Evolutionary conservation across 2,797 vertebrate species (phyloP), one percentile per base, ranked within the genome.

Genomic region (Strix occidentalis): DNA sequence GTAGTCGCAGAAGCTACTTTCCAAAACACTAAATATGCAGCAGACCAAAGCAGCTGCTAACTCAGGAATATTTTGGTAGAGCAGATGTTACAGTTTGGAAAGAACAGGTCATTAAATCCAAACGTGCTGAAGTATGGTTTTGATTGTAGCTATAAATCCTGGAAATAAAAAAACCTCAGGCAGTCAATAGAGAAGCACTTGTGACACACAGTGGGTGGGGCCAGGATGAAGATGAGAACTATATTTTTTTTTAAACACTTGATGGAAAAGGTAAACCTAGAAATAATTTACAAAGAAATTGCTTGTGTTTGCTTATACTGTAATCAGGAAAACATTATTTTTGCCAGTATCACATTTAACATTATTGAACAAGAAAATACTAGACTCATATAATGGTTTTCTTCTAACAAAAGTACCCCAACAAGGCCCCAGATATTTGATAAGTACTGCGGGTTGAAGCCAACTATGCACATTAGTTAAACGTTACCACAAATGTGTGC

Each of bases 361-460:
- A 5, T 65, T 39, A 77, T 3, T 77, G 28, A 69, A 31, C 19
- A 80, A 48, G 29, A 6, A 64, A 61, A 88, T 45, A 23, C 4
- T 68, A 68, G 21, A 77, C 24, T 69, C 7, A 39, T 39, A 13
- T 13, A 60, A 43, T 26, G 66, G 5, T 57, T 65, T 72, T 60
- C 13, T 33, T 65, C 21, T 60, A 69, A 31, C 1, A 69, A 28
- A 92, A 53, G 10, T 39, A 57, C 2, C 2, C 1, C 56, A 74
- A 6, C 6, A 77, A 81, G 29, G 15, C 5, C 64, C 4, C 41
- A 72, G 4, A n/a, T 74, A 74, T 53, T 69, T 61, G 13, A 13
- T 12, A 89, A 21, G 3, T 41, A 72, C 11, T 56, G 14, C 0
- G 0, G 14, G 17, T 24, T 3, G 16, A 56, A 79, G 58, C 33